phyloP scores from a whole-genome alignment of 1,140 invertebrate species.

The Drosophila repleta region DNA sequence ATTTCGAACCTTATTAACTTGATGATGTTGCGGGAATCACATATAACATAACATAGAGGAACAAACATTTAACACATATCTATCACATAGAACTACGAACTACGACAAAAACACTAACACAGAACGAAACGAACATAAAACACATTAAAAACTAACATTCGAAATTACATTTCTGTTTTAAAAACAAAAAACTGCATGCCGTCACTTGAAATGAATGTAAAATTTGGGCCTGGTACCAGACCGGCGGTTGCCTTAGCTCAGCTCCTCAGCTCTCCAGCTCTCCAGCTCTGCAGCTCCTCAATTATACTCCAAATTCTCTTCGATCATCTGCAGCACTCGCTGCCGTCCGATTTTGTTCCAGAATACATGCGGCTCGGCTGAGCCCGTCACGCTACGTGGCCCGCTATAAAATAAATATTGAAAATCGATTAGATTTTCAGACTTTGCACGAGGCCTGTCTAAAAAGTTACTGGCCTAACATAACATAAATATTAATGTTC shows the following conservation, averaged over 20 bases:
- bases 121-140: constrained; percentile 60
- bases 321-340: constrained; percentile 77
- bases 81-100: constrained; percentile 46
- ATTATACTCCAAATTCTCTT: constrained; percentile 72
- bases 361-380: constrained; percentile 71
- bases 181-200: constrained; percentile 59
- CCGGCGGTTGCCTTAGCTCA: constrained; percentile 12
- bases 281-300: background rate
- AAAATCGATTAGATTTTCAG: too few relatives aligned
- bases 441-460: too few relatives aligned
- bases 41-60: constrained; percentile 10
- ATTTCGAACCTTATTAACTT: background rate
- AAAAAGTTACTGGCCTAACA: too few relatives aligned
- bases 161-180: constrained; percentile 31
- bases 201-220: constrained; percentile 45
- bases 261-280: background rate
- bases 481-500: too few relatives aligned
- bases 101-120: constrained; percentile 43
- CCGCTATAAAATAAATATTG: constrained; percentile 27
- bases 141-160: constrained; percentile 61
- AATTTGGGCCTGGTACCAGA: constrained; percentile 58
- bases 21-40: constrained; percentile 8
- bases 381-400: constrained; percentile 72
- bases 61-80: constrained; percentile 12
- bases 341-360: constrained; percentile 84